phyloP scores from a whole-genome alignment of 2,113 vertebrate species.

The Myrmecophaga tridactyla region DNA sequence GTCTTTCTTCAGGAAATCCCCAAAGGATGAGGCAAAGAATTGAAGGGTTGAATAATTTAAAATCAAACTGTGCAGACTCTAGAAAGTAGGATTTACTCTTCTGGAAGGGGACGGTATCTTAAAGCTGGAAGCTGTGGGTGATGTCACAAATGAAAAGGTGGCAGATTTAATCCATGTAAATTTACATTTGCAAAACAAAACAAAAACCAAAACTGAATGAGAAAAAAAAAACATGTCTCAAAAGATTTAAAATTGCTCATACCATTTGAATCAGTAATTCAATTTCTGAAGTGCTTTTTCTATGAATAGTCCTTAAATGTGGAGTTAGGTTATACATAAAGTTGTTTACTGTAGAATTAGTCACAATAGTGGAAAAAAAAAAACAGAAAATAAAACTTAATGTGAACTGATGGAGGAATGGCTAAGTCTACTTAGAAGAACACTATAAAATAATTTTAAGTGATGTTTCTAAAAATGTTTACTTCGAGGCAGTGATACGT shows the following conservation, averaged over 20 bases:
- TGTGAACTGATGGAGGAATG: background rate
- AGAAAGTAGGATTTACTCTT: background rate
- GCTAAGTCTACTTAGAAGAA: background rate
- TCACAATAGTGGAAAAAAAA: background rate
- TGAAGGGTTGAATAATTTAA: constrained; percentile 7
- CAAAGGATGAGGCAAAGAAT: background rate
- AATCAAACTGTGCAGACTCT: background rate
- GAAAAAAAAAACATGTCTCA: background rate
- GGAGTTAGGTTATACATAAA: background rate
- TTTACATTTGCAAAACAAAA: background rate
- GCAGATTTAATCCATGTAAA: background rate
- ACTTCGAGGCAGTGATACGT: background rate
- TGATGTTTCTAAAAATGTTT: background rate
- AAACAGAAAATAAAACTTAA: background rate
- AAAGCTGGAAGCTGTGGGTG: background rate
- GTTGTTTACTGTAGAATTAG: background rate
- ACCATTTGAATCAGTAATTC: background rate
- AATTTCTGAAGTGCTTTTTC: background rate
- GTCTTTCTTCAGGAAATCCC: background rate
- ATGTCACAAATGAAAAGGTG: background rate
- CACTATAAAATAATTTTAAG: background rate
- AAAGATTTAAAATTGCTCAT: background rate
- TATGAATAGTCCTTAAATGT: background rate
- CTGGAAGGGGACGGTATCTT: background rate
- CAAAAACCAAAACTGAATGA: background rate